A percentile compares a stretch with the other conserved stretches of the same genome.
These are phyloP conservation scores for Dicyrtoma fusca DNA, from an alignment of 2,888 invertebrate species.

Conservation along the genomic window DNA sequence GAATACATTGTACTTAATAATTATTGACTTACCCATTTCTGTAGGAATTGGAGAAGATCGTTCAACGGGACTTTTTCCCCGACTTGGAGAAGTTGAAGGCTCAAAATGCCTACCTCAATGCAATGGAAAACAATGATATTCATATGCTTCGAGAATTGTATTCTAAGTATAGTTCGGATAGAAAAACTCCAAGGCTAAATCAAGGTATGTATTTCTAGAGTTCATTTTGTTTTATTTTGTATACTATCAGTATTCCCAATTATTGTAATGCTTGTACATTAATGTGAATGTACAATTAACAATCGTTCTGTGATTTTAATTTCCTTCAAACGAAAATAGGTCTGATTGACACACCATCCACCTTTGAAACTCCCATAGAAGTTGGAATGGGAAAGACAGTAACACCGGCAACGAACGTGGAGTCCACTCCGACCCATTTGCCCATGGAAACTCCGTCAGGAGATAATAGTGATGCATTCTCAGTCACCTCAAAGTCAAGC, in stretches of 20 bases:
- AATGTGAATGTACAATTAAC: not conserved
- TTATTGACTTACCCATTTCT: no score
- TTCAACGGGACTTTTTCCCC: conserved; percentile 96
- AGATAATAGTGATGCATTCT: conserved; percentile 38
- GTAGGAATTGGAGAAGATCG: conserved; percentile 88
- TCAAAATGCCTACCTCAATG: conserved; percentile 90
- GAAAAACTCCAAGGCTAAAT: conserved; percentile 63
- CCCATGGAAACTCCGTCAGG: conserved; percentile 44
- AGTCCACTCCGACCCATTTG: conserved; percentile 43
- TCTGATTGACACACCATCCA: conserved; percentile 72
- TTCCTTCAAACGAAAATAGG: conserved; percentile 62
- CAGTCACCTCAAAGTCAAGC: conserved; percentile 32
- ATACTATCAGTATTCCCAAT: not conserved
- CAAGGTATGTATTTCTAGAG: conserved; percentile 7
- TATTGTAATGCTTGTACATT: not conserved
- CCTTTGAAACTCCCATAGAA: conserved; percentile 82
- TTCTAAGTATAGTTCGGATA: conserved; percentile 77
- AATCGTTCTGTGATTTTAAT: not conserved
- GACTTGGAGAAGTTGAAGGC: conserved; percentile 89
- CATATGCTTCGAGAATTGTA: conserved; percentile 83
- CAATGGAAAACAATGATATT: conserved; percentile 85
- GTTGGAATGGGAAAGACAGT: conserved; percentile 34
- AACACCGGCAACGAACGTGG: conserved; percentile 33
- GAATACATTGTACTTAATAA: no score
- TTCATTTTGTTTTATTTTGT: conserved; percentile 2